These are phyloP conservation scores for Emmelina monodactyla DNA, from an alignment of 2,888 invertebrate genomes.

Conservation along the genomic window DNA sequence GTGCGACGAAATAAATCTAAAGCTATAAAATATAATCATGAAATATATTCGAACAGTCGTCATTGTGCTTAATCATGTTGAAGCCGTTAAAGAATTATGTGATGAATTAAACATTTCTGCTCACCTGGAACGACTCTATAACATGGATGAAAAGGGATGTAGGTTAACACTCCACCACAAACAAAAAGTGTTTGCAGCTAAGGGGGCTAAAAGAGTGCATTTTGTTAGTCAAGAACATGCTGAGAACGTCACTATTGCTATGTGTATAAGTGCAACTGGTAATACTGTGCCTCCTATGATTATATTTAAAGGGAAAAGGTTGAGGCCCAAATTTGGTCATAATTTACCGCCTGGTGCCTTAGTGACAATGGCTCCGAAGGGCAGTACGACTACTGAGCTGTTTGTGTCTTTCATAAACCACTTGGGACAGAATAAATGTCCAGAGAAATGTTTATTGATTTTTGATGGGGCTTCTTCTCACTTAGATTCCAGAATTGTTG, in stretches of 20 bases:
- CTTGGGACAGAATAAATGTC: slow-evolving; percentile 12
- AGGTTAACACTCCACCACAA: slow-evolving; percentile 13
- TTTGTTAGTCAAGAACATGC: slow-evolving; percentile 1
- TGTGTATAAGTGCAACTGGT: neutral
- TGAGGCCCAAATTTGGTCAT: slow-evolving; percentile 11
- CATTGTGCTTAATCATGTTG: slow-evolving; percentile 14
- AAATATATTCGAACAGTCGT: too few relatives aligned
- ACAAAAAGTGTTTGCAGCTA: slow-evolving; percentile 7
- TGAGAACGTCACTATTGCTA: slow-evolving; percentile 3
- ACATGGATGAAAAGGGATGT: slow-evolving; percentile 14
- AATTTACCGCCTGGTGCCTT: slow-evolving; percentile 15
- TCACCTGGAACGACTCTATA: slow-evolving; percentile 11
- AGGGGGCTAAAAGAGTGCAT: slow-evolving; percentile 2
- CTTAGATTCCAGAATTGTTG: slow-evolving; percentile 2
- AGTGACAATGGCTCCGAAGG: slow-evolving; percentile 18
- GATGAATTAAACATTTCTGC: slow-evolving; percentile 11
- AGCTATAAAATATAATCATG: too few relatives aligned
- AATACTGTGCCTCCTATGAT: slow-evolving; percentile 3
- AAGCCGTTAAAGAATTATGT: slow-evolving; percentile 11
- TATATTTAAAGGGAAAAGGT: slow-evolving; percentile 5
- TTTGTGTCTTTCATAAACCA: slow-evolving; percentile 17
- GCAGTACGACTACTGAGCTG: slow-evolving; percentile 14
- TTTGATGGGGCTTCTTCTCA: slow-evolving; percentile 17
- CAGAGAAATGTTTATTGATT: slow-evolving; percentile 16
- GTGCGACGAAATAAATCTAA: too few relatives aligned